Conservation (phyloP, 2,113 vertebrate species). For the Parus major region DNA sequence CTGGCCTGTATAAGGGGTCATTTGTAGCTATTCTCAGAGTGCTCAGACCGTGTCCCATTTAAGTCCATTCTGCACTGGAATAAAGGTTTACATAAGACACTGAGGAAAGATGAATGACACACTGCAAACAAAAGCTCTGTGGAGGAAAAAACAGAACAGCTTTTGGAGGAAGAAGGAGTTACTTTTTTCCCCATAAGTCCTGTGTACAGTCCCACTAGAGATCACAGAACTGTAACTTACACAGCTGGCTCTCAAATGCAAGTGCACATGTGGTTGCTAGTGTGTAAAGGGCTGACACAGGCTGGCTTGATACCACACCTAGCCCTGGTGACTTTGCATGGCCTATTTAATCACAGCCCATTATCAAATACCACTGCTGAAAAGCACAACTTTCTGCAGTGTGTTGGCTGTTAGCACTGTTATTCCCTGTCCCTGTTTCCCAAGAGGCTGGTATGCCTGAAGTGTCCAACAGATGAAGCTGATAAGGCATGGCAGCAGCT, state of each 20-base stretch:
- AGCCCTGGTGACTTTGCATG: neutral
- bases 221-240: neutral
- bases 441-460: neutral
- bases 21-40: conserved; percentile 39
- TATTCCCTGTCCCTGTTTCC: neutral
- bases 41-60: conserved; percentile 53
- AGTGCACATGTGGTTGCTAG: neutral
- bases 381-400: neutral
- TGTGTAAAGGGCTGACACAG: neutral
- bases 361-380: neutral
- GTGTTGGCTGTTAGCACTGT: neutral
- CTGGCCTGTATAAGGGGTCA: conserved; percentile 19
- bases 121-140: conserved; percentile 5
- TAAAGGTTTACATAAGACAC: conserved; percentile 54
- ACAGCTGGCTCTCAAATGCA: neutral
- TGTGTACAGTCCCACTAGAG: neutral
- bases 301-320: neutral
- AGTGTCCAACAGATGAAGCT: neutral
- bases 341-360: neutral
- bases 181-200: neutral
- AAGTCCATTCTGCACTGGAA: conserved; percentile 20
- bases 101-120: conserved; percentile 19
- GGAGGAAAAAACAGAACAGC: neutral
- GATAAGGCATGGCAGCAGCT: neutral
- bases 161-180: neutral